These are phyloP conservation scores for Euproctis similis DNA, from an alignment of 2,888 invertebrate species.

Conservation along the genomic window DNA sequence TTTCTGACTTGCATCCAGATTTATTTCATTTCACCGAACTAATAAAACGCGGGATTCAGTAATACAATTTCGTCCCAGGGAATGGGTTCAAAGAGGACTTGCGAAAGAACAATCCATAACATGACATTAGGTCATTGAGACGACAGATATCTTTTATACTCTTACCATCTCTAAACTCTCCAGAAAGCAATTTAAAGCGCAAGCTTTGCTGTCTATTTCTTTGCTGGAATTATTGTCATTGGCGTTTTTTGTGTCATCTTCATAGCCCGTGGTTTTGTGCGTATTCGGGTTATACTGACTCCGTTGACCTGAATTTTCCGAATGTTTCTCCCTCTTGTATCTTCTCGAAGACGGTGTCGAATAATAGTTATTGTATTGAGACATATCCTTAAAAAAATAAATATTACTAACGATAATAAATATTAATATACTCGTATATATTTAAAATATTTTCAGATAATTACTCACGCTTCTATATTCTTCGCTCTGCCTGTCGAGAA, in stretches of 20 bases:
- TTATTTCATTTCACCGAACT: too few species aligned
- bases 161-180: conserved; percentile 80
- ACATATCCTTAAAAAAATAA: conserved; percentile 35
- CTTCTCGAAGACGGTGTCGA: conserved; percentile 37
- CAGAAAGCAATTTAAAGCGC: conserved; percentile 82
- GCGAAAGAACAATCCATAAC: too few species aligned
- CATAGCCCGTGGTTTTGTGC: conserved; percentile 31
- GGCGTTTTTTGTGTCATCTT: conserved; percentile 40
- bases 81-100: too few species aligned
- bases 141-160: too few species aligned
- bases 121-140: too few species aligned
- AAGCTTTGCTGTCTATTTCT: conserved; percentile 51
- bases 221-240: conserved; percentile 39
- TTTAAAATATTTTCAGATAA: too few species aligned
- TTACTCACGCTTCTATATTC: conserved; percentile 48
- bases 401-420: background rate
- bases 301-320: conserved; percentile 56
- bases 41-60: too few species aligned
- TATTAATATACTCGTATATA: too few species aligned
- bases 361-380: conserved; percentile 33
- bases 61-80: too few species aligned
- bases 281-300: conserved; percentile 63
- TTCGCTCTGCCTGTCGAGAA: conserved; percentile 26
- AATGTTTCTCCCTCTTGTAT: conserved; percentile 46
- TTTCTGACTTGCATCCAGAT: too few species aligned